Percentiles rank a stretch among this genome's conserved stretches.
phyloP scores from a whole-genome alignment of 2,113 vertebrate genomes.

The Labeo rohita region DNA sequence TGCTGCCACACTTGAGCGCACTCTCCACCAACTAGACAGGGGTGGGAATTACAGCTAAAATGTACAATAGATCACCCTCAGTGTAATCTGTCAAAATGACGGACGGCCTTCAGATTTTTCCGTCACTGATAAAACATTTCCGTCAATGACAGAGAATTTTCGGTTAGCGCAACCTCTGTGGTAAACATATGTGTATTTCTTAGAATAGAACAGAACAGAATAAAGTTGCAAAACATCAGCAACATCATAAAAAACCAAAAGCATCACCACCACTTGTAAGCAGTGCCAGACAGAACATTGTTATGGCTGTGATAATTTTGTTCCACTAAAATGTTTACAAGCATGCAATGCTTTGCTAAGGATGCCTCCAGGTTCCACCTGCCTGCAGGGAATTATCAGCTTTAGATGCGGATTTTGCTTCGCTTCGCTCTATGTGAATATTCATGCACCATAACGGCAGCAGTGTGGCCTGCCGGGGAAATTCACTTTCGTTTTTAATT shows the following conservation, averaged over 20 bases:
- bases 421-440: slow-evolving; percentile 66
- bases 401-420: slow-evolving; percentile 52
- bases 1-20: too few relatives aligned
- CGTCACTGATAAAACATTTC: too few relatives aligned
- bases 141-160: too few relatives aligned
- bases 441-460: slow-evolving; percentile 73
- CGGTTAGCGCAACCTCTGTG: too few relatives aligned
- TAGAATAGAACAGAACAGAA: background rate
- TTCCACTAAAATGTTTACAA: background rate
- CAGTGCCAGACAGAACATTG: background rate
- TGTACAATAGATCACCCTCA: too few relatives aligned
- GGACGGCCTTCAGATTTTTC: too few relatives aligned
- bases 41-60: too few relatives aligned
- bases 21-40: too few relatives aligned
- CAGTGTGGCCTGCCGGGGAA: slow-evolving; percentile 77
- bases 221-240: background rate
- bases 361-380: background rate
- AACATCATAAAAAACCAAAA: background rate
- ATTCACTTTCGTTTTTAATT: slow-evolving; percentile 85
- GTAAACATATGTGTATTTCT: too few relatives aligned
- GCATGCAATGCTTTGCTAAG: background rate
- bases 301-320: background rate
- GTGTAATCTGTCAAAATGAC: too few relatives aligned
- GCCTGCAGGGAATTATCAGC: slow-evolving; percentile 18
- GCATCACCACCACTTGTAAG: background rate